Conservation (phyloP, 1,140 invertebrate genomes). For the Drosophila chauvacae region DNA sequence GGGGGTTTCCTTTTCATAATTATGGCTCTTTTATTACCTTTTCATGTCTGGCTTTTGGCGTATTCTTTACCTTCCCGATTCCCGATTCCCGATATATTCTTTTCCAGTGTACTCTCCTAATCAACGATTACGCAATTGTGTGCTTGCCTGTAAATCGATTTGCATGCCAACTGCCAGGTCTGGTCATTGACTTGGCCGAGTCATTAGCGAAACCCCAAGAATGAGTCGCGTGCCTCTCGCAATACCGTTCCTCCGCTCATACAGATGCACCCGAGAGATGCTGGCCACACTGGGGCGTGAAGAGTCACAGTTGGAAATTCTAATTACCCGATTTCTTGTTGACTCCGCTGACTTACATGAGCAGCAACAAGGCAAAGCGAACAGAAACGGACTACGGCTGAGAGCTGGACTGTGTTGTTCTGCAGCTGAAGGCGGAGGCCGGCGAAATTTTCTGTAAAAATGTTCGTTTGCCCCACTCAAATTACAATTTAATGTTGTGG, state of each 20-base stretch:
- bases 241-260: slow-evolving; percentile 39
- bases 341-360: slow-evolving; percentile 56
- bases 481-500: slow-evolving; percentile 83
- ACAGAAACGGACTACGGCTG: slow-evolving; percentile 17
- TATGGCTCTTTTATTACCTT: neutral
- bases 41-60: neutral
- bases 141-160: slow-evolving; percentile 60
- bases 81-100: neutral
- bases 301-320: slow-evolving; percentile 67
- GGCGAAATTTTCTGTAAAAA: slow-evolving; percentile 70
- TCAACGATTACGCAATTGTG: slow-evolving; percentile 65
- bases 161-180: slow-evolving; percentile 53
- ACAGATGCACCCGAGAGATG: slow-evolving; percentile 23
- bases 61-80: neutral
- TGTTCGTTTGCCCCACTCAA: slow-evolving; percentile 78
- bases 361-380: slow-evolving; percentile 25
- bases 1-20: neutral
- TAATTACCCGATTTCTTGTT: slow-evolving; percentile 67
- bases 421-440: slow-evolving; percentile 8
- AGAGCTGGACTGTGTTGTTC: neutral
- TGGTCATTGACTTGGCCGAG: slow-evolving; percentile 42
- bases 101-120: slow-evolving; percentile 26
- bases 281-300: slow-evolving; percentile 60
- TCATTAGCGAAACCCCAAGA: slow-evolving; percentile 42
- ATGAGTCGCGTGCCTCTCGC: slow-evolving; percentile 52